Percentiles rank a stretch among this genome's conserved stretches.
These are phyloP conservation scores for Centruroides vittatus DNA, from an alignment of 1,140 invertebrate genomes.

Conservation along the genomic window DNA sequence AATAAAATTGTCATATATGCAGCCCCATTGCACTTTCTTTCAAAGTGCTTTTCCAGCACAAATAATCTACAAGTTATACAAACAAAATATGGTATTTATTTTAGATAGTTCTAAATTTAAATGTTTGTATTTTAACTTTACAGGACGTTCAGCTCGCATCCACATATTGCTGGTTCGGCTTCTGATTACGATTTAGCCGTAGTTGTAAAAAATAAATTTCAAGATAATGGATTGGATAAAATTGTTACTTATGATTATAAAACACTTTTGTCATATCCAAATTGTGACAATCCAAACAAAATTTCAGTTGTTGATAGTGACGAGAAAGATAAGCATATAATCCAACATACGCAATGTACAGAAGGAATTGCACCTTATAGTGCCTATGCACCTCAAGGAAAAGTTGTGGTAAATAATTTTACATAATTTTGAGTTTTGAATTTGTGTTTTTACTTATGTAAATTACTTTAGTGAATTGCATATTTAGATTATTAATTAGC, in stretches of 20 bases:
- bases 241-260: conserved; percentile 18
- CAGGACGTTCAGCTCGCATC: conserved; percentile 17
- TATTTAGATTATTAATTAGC: too few species aligned
- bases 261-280: conserved; percentile 18
- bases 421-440: too few species aligned
- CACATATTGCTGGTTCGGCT: conserved; percentile 17
- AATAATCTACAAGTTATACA: too few species aligned
- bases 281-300: conserved; percentile 15
- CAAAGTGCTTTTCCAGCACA: too few species aligned
- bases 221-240: conserved; percentile 17
- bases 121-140: not conserved
- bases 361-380: conserved; percentile 6
- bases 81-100: too few species aligned
- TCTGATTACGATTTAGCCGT: conserved; percentile 17
- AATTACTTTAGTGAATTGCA: too few species aligned
- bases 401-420: not conserved
- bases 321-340: not conserved
- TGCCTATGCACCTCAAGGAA: conserved; percentile 16
- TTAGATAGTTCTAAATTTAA: too few species aligned
- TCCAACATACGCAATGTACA: not conserved
- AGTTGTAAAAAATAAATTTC: conserved; percentile 16
- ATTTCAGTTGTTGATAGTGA: conserved; percentile 16
- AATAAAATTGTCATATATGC: too few species aligned
- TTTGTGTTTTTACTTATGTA: too few species aligned
- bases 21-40: too few species aligned